These are phyloP conservation scores for Chamaetylas fuelleborni DNA, from an alignment of 2,113 vertebrate genomes.

Conservation along the genomic window DNA sequence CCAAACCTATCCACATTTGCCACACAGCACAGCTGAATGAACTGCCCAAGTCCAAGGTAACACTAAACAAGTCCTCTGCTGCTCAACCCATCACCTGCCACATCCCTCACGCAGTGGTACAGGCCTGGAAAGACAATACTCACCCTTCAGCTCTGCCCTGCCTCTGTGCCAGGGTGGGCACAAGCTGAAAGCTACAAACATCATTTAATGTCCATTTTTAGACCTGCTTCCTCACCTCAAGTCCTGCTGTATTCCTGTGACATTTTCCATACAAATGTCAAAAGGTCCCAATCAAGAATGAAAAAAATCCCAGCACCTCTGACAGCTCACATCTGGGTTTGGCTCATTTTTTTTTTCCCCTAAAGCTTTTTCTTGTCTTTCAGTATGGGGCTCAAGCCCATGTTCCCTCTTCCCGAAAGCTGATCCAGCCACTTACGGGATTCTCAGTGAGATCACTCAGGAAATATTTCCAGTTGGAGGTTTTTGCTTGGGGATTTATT, in stretches of 20 bases:
- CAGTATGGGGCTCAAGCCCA: background rate
- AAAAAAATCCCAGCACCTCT: background rate
- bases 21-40: background rate
- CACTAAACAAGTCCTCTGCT: background rate
- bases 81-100: background rate
- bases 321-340: slow-evolving; percentile 6
- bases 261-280: background rate
- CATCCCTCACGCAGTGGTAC: fast-evolving
- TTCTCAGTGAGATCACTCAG: slow-evolving; percentile 23
- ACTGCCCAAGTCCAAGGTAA: background rate
- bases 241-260: background rate
- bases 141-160: background rate
- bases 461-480: slow-evolving; percentile 41
- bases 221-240: background rate
- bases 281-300: background rate
- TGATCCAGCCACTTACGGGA: slow-evolving; percentile 54
- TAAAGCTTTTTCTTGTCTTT: slow-evolving; percentile 25
- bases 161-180: background rate
- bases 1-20: background rate
- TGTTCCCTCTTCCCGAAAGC: background rate
- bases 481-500: background rate
- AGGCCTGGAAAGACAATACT: background rate
- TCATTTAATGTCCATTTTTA: background rate
- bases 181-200: background rate
- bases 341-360: background rate